Conservation (phyloP, 2,113 vertebrate species). For the Python bivittatus region DNA sequence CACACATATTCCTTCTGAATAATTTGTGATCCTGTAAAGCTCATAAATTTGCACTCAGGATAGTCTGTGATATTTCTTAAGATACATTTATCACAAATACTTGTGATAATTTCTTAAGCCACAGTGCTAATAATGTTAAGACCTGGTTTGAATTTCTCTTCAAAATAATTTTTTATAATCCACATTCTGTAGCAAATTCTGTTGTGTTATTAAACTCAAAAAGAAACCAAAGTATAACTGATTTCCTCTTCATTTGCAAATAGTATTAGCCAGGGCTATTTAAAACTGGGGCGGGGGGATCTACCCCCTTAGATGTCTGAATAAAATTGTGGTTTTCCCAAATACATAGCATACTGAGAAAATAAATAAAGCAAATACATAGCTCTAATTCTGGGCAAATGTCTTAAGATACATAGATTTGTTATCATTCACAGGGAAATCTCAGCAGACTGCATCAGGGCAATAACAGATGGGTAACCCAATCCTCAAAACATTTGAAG, state of each 20-base stretch:
- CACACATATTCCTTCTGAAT: background rate
- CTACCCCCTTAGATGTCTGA: background rate
- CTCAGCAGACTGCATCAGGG: background rate
- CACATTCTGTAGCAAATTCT: background rate
- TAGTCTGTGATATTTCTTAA: no score
- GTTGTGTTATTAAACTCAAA: background rate
- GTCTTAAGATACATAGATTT: constrained; percentile 25
- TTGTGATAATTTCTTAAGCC: background rate
- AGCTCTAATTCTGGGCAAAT: constrained; percentile 31
- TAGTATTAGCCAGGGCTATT: background rate
- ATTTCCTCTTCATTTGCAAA: background rate
- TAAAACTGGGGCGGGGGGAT: background rate
- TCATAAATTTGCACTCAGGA: background rate
- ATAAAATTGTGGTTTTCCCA: background rate
- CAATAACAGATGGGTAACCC: constrained; percentile 33
- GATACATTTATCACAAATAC: no score
- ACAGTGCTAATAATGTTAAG: background rate
- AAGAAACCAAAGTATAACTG: background rate
- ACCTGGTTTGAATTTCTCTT: background rate
- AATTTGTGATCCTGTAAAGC: background rate
- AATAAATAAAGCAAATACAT: background rate
- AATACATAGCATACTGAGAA: background rate
- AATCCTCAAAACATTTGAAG: constrained; percentile 22
- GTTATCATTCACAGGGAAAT: constrained; percentile 33
- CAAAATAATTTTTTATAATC: constrained; percentile 2